phyloP scores from a whole-genome alignment of 2,113 vertebrate species.

The Marcusenius ussheri region DNA sequence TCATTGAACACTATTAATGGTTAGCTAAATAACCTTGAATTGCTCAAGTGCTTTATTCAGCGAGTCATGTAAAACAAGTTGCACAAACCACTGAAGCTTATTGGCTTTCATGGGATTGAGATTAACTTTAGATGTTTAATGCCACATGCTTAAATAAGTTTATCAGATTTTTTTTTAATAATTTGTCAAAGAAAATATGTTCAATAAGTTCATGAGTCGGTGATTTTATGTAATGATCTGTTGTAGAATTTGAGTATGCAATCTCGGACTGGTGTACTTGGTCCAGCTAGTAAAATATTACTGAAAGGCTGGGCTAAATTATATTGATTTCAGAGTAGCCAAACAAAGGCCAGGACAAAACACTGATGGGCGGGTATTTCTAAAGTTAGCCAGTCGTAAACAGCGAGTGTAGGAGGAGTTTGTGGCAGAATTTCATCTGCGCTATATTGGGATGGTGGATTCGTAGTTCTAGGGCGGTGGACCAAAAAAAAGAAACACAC shows the following conservation, averaged over 20 bases:
- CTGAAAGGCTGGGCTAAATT: slow-evolving; percentile 11
- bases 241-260: neutral
- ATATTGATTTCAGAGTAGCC: slow-evolving; percentile 6
- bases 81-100: neutral
- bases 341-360: neutral
- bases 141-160: neutral
- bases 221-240: neutral
- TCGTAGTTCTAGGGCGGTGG: slow-evolving; percentile 13
- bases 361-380: slow-evolving; percentile 16
- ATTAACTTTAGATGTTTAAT: neutral
- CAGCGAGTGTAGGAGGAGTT: slow-evolving; percentile 21
- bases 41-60: neutral
- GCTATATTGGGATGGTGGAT: slow-evolving; percentile 12
- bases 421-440: slow-evolving; percentile 2
- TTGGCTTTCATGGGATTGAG: neutral
- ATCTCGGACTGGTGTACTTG: neutral
- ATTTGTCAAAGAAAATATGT: neutral
- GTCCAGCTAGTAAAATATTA: neutral
- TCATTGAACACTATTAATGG: neutral
- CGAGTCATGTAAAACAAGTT: neutral
- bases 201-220: neutral
- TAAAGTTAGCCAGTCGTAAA: slow-evolving; percentile 20
- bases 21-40: neutral
- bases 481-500: neutral
- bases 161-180: neutral